Conservation (phyloP, 2,888 invertebrate species). For the Trissolcus japonicus region DNA sequence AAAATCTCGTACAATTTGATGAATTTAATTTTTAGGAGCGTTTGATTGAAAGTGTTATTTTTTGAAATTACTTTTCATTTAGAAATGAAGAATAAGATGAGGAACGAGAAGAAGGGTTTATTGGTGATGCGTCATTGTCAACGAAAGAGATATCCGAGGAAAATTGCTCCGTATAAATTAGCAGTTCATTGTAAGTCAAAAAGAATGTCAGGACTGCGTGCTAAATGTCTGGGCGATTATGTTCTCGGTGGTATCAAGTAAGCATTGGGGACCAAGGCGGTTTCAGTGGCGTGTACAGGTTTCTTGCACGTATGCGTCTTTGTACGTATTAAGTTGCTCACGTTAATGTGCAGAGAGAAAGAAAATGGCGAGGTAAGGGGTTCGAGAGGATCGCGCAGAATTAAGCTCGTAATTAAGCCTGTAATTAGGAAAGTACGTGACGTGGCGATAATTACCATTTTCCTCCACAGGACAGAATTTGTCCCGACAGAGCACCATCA, state of each 20-base stretch:
- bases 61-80: too few species aligned
- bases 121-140: conserved; percentile 32
- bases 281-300: conserved; percentile 5
- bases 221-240: conserved; percentile 48
- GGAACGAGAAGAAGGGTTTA: conserved; percentile 13
- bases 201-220: conserved; percentile 17
- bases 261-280: conserved; percentile 31
- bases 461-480: conserved; percentile 76
- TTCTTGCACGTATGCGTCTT: conserved; percentile 6
- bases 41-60: too few species aligned
- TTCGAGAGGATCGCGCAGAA: conserved; percentile 27
- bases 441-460: conserved; percentile 70
- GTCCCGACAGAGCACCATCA: conserved; percentile 77
- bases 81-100: not conserved
- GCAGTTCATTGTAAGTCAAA: conserved; percentile 44
- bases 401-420: conserved; percentile 58
- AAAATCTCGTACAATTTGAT: too few species aligned
- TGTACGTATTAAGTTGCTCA: not conserved
- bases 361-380: conserved; percentile 16
- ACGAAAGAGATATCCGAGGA: conserved; percentile 39
- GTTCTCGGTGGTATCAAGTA: conserved; percentile 31
- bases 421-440: conserved; percentile 58
- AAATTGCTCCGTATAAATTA: conserved; percentile 46
- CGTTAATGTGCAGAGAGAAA: conserved; percentile 19
- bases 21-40: too few species aligned